Evolutionary conservation across 2,113 vertebrate species (phyloP), one percentile per base, ranked within the genome.

Genomic region (Sceloporus tristichus): DNA sequence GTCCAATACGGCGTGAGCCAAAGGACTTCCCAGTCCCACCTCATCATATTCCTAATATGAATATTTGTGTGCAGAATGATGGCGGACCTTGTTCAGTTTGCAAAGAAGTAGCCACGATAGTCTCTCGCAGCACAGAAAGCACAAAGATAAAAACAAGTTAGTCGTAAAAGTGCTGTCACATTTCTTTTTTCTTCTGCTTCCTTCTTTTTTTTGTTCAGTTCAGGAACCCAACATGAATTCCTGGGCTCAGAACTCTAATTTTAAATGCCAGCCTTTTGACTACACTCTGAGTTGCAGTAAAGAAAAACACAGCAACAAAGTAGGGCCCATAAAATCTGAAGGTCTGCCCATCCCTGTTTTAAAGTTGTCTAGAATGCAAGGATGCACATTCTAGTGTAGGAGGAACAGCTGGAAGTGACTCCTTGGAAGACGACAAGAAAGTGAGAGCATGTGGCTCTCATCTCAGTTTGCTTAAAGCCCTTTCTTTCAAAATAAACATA

Each of bases 381-480:
- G 70, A 40, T 27, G 48, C 10, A 2, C 18, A 65, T 10, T 19
- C 10, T 29, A 5, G 40, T 16, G 53, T 38, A 25, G 42, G 18
- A 27, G 53, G 42, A 74, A 9, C n/a, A 59, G 48, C 70, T 84
- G 83, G 38, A 54, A 38, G 19, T 74, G 83, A 84, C 54, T 74
- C 70, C 56, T 66, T 84, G 82, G 48, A 84, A 54, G 82, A 66
- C 21, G 68, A 54, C 70, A 73, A 84, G 82, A 59, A 34, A 74
- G 82, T 21, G 13, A 18, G 48, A 73, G n/a, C 68, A 84, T 74
- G 82, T 74, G 82, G 70, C 42, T 84, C 40, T 25, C 48, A 38
- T 73, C 19, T 40, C 66, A 25, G 62, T 83, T 70, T 68, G 48
- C 40, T 70, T 29, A 82, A 73, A 73, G 21, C 68, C 68, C 82